Base-by-base conservation (phyloP, 2,888 invertebrate species). In the Drosophila infuscata region DNA sequence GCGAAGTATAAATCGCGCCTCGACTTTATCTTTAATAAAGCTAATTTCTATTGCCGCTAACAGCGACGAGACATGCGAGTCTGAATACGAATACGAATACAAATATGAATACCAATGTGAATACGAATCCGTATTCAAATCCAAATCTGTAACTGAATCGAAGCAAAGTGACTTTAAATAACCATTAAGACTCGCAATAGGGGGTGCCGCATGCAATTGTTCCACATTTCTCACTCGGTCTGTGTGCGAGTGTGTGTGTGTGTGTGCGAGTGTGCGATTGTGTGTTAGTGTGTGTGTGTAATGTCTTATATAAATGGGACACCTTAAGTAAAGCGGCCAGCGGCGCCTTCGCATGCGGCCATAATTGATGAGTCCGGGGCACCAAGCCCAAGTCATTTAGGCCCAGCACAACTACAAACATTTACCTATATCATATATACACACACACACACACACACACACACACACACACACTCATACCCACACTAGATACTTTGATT, bases 41-140 rank as follows among this genome's bases (percentile, higher is more conserved):
- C 88, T 88, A 88, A 88, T 88, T 88, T 79, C 86, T 79, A 89
- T 73, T 74, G 82, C 76, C 74, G 75, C 90, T 89, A 89, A 89
- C 88, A 87, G 89, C 82, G 49, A 29, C 49, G 72, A 77, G 83
- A 90, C 88, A 89, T 89, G 88, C 88, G 79, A 88, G 72, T 81
- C n/a, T 8, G 35, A 35, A 35, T 35, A 12, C 35, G 35, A 35
- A 35, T 25, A 25, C 25, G 3, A 25, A 25, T 25, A 25, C 25
- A 3, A 25, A 25, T 25, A 25, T 3, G 35, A 35, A 35, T 35
- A 12, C 35, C 0, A 25, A 25, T 25, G 3, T 25, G 35, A 35
- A 35, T 35, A 12, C 63, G 51, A 71, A 56, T 70, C 65, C 25
- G 46, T 8, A 46, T 25, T 25, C 46, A 25, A 72, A 76, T 65